Base-by-base conservation (phyloP, 2,888 invertebrate species). In the Ochropleura plecta region DNA sequence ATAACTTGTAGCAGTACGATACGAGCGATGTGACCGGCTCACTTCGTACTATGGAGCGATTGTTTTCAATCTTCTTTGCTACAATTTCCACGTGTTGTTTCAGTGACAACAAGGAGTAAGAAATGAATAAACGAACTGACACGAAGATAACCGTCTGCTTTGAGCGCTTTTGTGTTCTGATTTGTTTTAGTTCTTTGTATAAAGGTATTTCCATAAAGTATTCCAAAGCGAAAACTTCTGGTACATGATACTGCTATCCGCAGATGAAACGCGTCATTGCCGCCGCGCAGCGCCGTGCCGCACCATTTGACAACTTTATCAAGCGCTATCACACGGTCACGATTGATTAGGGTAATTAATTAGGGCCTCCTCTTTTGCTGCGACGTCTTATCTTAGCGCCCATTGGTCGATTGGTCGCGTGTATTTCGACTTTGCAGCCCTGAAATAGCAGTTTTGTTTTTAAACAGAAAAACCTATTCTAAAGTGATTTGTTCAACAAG, bases 291-390 rank as follows among this genome's bases (percentile, higher is more conserved):
- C 20, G 20, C 14, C 9, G 30, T 55, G 44, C 7, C 48, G 42
- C 49, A 55, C 42, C 42, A 42, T 49, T 78, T 44, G 16, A n/a
- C 12, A 57, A 46, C 20, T 51, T 75, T 78, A 78, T 75, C 49
- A 49, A n/a, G 1, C 16, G 48, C 76, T 77, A 57, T 67, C 68
- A n/a, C 18, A 30, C 7, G 30, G 44, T 30, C 48, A 49, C 30
- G 16, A 77, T 66, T 77, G n/a, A 77, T 77, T 77, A 48, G 5
- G 16, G 20, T n/a, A 53, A 42, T 64, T 14, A 48, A 75, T 46
- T 10, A 59, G 30, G 30, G 30, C 3, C 30, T 30, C 30, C 30
- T 30, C 3, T 30, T 30, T 30, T 30, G 30, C 30, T 3, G 30
- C 30, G 30, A 30, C 30, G 30, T 30, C 30, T 30, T 30, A 30